Evolutionary conservation across 2,797 vertebrate species (phyloP), one percentile per base, ranked within the genome.

Genomic region (Parauchenoglanis ngamensis): DNA sequence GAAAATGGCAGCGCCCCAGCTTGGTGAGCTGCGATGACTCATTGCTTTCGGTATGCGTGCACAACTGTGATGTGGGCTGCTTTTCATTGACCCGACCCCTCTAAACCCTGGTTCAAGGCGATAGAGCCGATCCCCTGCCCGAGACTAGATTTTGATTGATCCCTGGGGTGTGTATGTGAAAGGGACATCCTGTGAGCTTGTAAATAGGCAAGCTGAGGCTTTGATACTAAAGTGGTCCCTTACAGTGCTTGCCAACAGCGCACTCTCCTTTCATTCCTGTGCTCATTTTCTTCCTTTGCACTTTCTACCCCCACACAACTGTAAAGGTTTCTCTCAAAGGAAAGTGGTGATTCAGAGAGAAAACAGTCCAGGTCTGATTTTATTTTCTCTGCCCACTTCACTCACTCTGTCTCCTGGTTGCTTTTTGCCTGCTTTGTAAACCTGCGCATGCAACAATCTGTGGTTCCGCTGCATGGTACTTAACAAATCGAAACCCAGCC

Each of bases 1-100:
- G 85, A 91, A 91, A 85, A 86, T 95, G 95, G 94, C 94, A 94
- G 90, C 90, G 86, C 88, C 93, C 95, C 94, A 95, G 93, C 91
- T 86, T 90, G 93, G 94, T 94, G 94, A 94, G 93, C 92, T 94
- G 92, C n/a, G 92, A 94, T 95, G 95, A 96, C 92, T 96, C 95
- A 95, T 91, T 91, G 93, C 92, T 96, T 95, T 94, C 94, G 92
- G 94, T 95, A 95, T 95, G 82, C 65, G 11, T 78, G 78, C 52
- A 31, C 25, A 59, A 83, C 63, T 59, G 56, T 65, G 61, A 57
- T 65, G 56, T 78, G 77, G 65, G 61, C 40, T 87, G 63, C 61
- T 85, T 76, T 68, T 88, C 44, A 77, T 83, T 79, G 28, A 75
- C 79, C 83, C 1, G 57, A 63, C 31, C 1, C 12, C 1, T 61